Percentiles rank a stretch among this genome's conserved stretches.
Evolutionary conservation across 1,140 invertebrate species (phyloP).

Genomic region (Leguminivora glycinivorella): DNA sequence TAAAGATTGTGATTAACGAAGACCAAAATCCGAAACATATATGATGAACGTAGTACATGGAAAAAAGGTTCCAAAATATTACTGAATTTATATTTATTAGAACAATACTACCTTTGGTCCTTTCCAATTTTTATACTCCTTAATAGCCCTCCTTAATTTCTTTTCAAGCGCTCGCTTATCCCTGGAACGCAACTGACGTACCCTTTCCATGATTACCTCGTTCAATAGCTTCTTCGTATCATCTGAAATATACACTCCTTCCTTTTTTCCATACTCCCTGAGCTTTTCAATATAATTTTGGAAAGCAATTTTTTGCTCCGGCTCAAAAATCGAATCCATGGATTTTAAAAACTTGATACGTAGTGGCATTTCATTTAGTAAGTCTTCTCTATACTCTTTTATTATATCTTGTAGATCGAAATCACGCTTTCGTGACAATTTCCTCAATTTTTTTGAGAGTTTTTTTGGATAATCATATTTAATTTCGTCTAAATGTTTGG

Average conservation of each 20-base stretch:
- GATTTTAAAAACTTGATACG: slow-evolving; percentile 47
- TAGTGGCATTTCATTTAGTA: slow-evolving; percentile 38
- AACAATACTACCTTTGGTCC: not conserved
- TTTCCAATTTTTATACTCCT: slow-evolving; percentile 4
- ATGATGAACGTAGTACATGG: too few relatives aligned
- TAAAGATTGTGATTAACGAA: too few relatives aligned
- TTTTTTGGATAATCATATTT: not conserved
- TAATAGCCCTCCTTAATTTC: not conserved
- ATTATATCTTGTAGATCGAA: not conserved
- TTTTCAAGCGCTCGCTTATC: not conserved
- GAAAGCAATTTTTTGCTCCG: slow-evolving; percentile 48
- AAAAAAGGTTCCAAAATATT: too few relatives aligned
- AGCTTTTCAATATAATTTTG: slow-evolving; percentile 56
- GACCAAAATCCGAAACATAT: too few relatives aligned
- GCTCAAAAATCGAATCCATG: slow-evolving; percentile 52
- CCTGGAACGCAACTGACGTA: not conserved
- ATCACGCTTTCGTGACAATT: not conserved
- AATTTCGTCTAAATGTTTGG: not conserved
- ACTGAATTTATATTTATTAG: not conserved
- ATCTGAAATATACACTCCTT: not conserved
- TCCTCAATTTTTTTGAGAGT: not conserved
- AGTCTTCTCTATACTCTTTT: slow-evolving; percentile 40
- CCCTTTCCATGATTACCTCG: not conserved
- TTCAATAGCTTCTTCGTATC: slow-evolving; percentile 1
- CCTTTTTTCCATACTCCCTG: not conserved